Percentiles rank a stretch among this genome's conserved stretches.
Conservation (phyloP, 1,140 invertebrate genomes). For the Bradysia coprophila region DNA sequence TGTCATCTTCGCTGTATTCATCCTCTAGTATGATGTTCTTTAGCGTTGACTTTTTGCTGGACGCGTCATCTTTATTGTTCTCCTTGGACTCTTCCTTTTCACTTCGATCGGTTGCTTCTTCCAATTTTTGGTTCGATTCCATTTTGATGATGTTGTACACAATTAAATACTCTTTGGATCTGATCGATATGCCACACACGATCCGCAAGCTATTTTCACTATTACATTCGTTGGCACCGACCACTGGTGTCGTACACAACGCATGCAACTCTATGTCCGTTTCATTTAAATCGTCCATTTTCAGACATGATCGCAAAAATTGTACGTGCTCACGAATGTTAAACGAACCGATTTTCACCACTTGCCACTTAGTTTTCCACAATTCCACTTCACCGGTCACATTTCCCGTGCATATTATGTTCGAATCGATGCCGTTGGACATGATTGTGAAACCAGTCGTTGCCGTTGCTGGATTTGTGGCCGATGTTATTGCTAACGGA, state of each 20-base stretch:
- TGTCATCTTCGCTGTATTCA: too few species aligned
- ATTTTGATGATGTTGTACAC: background rate
- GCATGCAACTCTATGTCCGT: too few species aligned
- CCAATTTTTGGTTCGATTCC: background rate
- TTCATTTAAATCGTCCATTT: too few species aligned
- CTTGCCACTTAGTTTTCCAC: constrained; percentile 56
- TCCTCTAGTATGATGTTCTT: too few species aligned
- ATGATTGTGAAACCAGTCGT: constrained; percentile 30
- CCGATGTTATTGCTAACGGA: constrained; percentile 73
- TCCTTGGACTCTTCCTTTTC: background rate
- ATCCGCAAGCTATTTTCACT: too few species aligned
- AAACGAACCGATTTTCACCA: constrained; percentile 31
- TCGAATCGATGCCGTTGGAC: constrained; percentile 36
- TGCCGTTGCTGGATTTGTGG: constrained; percentile 59
- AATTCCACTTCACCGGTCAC: constrained; percentile 30
- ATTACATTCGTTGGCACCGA: too few species aligned
- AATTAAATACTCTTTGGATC: background rate
- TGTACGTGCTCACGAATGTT: background rate
- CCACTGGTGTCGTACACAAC: too few species aligned
- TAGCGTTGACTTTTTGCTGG: background rate
- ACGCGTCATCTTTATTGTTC: background rate
- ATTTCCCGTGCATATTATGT: constrained; percentile 48
- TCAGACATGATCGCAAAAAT: too few species aligned
- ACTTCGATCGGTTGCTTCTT: background rate
- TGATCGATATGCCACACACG: background rate